Conservation (phyloP, 2,797 vertebrate genomes). For the Syngnathus rostellatus region DNA sequence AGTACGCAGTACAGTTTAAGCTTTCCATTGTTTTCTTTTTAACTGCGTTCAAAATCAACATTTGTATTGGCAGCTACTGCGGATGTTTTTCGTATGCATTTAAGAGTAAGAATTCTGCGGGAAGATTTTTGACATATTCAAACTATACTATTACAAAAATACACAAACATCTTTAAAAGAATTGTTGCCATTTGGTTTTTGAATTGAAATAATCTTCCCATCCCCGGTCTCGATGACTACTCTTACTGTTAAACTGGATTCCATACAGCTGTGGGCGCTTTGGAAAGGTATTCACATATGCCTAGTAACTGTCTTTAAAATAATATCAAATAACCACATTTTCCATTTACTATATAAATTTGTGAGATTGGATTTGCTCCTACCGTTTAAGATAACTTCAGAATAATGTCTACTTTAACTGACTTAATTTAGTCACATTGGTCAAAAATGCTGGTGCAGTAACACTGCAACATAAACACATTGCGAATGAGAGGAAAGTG, state of each 20-base stretch:
- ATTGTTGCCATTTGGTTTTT: too few relatives aligned
- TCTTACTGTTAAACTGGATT: too few relatives aligned
- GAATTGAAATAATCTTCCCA: too few relatives aligned
- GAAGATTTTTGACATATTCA: background rate
- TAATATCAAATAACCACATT: too few relatives aligned
- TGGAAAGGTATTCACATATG: background rate
- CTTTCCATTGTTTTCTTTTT: slow-evolving; percentile 13
- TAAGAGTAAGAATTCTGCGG: background rate
- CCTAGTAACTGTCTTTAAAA: background rate
- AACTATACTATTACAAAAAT: background rate
- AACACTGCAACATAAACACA: slow-evolving; percentile 6
- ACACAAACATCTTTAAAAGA: too few relatives aligned
- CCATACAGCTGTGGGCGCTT: too few relatives aligned
- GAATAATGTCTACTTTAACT: background rate
- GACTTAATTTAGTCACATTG: background rate
- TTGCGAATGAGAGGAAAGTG: slow-evolving; percentile 10
- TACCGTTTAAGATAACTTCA: background rate
- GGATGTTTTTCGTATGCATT: background rate
- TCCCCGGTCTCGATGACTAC: too few relatives aligned
- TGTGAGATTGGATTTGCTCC: background rate
- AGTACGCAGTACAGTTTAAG: slow-evolving; percentile 16
- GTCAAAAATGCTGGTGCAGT: background rate
- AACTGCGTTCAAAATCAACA: slow-evolving; percentile 22
- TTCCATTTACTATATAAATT: background rate
- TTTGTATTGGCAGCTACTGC: slow-evolving; percentile 12